These are phyloP conservation scores for Chalcosyrphus nemorum DNA, from an alignment of 2,888 invertebrate genomes.

Conservation along the genomic window DNA sequence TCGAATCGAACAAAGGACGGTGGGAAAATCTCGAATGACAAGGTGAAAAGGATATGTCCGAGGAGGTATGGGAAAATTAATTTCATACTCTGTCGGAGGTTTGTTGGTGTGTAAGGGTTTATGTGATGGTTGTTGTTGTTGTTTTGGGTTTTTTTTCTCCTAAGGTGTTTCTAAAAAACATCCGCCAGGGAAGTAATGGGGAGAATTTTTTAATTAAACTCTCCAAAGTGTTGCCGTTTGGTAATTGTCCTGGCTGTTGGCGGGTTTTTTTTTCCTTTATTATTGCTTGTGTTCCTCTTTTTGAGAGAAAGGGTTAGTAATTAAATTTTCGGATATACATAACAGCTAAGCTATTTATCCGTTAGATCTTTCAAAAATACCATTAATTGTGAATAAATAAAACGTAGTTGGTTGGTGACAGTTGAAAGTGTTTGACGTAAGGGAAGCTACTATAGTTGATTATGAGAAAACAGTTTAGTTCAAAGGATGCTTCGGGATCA, in stretches of 20 bases:
- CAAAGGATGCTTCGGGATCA: constrained; percentile 23
- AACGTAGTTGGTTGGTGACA: constrained; percentile 1
- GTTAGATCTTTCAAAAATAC: constrained; percentile 55
- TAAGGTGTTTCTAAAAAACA: constrained; percentile 64
- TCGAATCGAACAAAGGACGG: constrained; percentile 49
- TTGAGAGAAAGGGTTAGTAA: constrained; percentile 53
- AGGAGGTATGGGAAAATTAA: constrained; percentile 69
- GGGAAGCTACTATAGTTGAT: background rate
- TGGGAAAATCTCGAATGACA: constrained; percentile 70
- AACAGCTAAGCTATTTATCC: constrained; percentile 60
- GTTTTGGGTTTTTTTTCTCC: constrained; percentile 14
- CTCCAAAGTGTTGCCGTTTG: constrained; percentile 66
- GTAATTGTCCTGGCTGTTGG: constrained; percentile 64
- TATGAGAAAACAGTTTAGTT: constrained; percentile 8
- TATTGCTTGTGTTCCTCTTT: constrained; percentile 17
- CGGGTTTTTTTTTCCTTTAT: background rate
- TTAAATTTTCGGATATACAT: constrained; percentile 66
- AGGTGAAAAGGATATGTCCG: constrained; percentile 70
- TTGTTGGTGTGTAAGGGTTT: constrained; percentile 52
- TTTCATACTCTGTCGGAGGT: constrained; percentile 70
- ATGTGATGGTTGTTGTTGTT: constrained; percentile 36
- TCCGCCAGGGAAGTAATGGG: constrained; percentile 41
- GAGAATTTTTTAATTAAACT: constrained; percentile 72
- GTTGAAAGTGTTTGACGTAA: background rate
- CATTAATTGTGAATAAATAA: constrained; percentile 63